phyloP scores from a whole-genome alignment of 2,888 invertebrate genomes.

The Oligia fasciuncula region DNA sequence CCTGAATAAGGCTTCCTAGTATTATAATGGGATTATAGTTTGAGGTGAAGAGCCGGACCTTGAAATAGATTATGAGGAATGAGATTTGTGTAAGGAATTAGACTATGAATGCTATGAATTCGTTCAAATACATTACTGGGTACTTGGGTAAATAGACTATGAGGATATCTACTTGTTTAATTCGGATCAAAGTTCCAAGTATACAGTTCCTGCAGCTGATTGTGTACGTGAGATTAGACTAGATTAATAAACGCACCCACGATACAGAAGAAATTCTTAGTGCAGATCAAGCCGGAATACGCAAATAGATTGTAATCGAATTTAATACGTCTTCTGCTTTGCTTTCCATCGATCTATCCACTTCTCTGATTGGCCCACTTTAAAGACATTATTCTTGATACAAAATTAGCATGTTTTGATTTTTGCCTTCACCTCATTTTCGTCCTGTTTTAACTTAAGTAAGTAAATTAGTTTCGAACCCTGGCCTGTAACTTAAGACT shows the following conservation, averaged over 20 bases:
- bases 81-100: conserved; percentile 3
- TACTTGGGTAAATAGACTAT: neutral
- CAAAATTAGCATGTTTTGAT: neutral
- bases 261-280: neutral
- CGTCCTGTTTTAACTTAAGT: neutral
- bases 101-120: neutral
- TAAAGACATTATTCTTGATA: no score
- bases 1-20: conserved; percentile 55
- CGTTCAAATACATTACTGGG: neutral
- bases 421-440: neutral
- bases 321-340: neutral
- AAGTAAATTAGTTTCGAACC: neutral
- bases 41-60: conserved; percentile 41
- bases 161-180: no score
- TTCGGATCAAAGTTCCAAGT: neutral
- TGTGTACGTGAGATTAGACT: neutral
- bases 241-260: neutral
- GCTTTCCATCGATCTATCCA: neutral
- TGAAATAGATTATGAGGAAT: conserved; percentile 29
- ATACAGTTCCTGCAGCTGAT: neutral
- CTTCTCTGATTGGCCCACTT: neutral
- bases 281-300: neutral
- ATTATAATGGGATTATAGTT: conserved; percentile 49
- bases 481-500: conserved; percentile 14
- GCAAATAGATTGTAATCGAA: neutral